Conservation (phyloP, 1,140 invertebrate species). For the Euwallacea similis region DNA sequence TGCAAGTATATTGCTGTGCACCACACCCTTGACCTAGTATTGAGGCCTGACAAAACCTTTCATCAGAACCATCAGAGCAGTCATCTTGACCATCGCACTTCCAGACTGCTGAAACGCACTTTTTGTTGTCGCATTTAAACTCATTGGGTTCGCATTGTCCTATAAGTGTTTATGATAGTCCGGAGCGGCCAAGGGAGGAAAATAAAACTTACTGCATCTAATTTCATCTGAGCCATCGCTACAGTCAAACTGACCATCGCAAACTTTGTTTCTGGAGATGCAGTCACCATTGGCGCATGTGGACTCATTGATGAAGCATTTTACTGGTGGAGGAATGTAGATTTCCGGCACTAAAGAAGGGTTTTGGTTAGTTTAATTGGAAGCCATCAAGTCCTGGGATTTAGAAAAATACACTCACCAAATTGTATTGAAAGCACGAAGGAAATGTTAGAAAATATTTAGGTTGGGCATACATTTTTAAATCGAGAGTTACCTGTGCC, state of each 20-base stretch:
- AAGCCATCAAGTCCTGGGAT: not conserved
- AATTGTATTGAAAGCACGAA: not conserved
- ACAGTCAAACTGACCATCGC: conserved; percentile 81
- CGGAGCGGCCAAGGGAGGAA: not conserved
- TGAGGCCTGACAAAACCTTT: conserved; percentile 64
- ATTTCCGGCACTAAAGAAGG: conserved; percentile 20
- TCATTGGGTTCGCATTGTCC: conserved; percentile 89
- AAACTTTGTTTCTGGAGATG: conserved; percentile 78
- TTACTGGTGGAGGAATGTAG: conserved; percentile 52
- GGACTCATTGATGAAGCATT: conserved; percentile 78
- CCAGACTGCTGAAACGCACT: conserved; percentile 92
- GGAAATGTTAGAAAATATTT: too few relatives aligned
- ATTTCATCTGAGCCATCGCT: conserved; percentile 87
- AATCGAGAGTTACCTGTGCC: conserved; percentile 51
- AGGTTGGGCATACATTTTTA: not conserved
- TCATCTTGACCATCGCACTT: conserved; percentile 88
- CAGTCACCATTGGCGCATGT: conserved; percentile 91
- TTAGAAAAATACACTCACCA: conserved; percentile 4
- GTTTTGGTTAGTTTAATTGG: not conserved
- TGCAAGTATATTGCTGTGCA: conserved; percentile 83
- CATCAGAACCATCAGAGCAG: conserved; percentile 89
- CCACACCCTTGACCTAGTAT: conserved; percentile 70
- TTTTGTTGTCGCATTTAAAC: conserved; percentile 82
- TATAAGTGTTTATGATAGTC: conserved; percentile 18
- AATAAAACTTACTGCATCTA: conserved; percentile 72